Evolutionary conservation across 2,797 vertebrate species (phyloP).

Genomic region (Phylloscopus collybita): DNA sequence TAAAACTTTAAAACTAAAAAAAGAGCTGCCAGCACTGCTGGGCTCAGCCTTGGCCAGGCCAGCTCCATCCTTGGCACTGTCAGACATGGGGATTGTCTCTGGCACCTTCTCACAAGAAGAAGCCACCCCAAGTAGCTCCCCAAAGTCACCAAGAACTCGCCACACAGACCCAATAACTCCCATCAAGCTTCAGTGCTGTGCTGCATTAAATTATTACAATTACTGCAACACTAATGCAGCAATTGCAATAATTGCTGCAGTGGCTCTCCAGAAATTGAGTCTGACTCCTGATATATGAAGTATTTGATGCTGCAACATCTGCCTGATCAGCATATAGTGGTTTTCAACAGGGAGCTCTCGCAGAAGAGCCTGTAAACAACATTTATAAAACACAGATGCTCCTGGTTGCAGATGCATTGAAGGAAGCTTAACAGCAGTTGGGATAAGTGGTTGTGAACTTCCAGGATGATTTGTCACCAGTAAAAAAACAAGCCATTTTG

Average conservation of each 20-base stretch:
- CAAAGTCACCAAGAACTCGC: not conserved
- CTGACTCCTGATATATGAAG: not conserved
- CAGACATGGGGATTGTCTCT: fast-evolving
- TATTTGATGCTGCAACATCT: not conserved
- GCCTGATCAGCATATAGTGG: not conserved
- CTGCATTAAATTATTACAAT: not conserved
- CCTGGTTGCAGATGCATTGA: not conserved
- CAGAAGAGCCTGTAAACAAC: not conserved
- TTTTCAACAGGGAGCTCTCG: not conserved
- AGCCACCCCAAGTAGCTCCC: not conserved
- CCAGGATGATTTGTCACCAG: not conserved
- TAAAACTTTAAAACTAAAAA: too few relatives aligned
- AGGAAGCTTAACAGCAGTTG: not conserved
- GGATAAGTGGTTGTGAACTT: constrained; percentile 25
- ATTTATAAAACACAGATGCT: constrained; percentile 8
- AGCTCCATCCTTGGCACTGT: not conserved
- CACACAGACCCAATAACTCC: not conserved
- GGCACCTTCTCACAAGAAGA: not conserved
- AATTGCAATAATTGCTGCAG: not conserved
- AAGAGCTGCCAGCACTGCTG: not conserved
- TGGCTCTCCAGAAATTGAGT: not conserved
- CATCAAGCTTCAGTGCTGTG: not conserved
- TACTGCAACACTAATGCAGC: not conserved
- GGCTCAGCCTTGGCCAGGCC: not conserved
- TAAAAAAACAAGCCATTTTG: constrained; percentile 6